Conservation (phyloP, 2,113 vertebrate genomes). For the Genyomyrus donnyi region DNA sequence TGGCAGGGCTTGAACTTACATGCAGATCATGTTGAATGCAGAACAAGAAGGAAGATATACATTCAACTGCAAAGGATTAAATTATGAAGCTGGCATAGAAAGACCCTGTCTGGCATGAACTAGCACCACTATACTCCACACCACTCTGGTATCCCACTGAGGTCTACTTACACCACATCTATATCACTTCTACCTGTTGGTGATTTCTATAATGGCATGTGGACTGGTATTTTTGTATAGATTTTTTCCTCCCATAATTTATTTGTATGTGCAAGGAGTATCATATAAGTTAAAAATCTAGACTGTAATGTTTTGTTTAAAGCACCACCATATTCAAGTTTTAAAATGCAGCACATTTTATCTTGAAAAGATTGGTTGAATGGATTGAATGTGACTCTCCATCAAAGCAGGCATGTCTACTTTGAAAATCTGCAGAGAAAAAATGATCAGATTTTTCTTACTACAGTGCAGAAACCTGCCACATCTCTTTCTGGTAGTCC, state of each 20-base stretch:
- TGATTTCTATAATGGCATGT: background rate
- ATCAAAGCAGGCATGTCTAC: background rate
- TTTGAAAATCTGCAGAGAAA: background rate
- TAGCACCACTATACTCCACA: background rate
- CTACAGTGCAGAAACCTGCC: background rate
- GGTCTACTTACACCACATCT: background rate
- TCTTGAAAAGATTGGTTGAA: background rate
- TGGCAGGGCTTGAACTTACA: constrained; percentile 44
- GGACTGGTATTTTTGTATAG: background rate
- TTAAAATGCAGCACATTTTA: background rate
- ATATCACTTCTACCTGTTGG: background rate
- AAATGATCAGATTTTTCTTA: background rate
- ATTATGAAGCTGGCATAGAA: constrained; percentile 30
- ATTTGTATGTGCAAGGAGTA: background rate
- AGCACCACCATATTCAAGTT: background rate
- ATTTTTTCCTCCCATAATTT: background rate
- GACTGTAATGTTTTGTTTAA: background rate
- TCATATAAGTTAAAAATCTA: background rate
- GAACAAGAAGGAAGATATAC: constrained; percentile 28
- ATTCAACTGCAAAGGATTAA: constrained; percentile 31
- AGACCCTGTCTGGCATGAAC: background rate
- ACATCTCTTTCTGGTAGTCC: background rate
- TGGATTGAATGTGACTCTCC: background rate
- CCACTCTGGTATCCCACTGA: background rate
- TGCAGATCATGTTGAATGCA: constrained; percentile 26